Base-by-base conservation (phyloP, 1,140 invertebrate genomes). In the Rhizoglyphus robini region DNA sequence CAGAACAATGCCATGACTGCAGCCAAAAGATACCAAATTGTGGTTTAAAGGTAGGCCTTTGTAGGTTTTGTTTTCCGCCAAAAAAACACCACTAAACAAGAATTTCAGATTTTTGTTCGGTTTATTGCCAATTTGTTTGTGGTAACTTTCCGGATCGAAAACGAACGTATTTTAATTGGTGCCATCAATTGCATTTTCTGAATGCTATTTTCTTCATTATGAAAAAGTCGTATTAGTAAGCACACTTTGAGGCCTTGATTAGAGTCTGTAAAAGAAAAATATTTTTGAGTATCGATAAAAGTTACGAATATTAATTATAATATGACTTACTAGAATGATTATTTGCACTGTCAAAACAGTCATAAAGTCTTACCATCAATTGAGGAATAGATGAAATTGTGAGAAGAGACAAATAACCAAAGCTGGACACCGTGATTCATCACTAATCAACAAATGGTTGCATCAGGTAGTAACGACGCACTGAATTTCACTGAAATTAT, bases 11-110 rank as follows among this genome's bases (percentile, higher is more conserved):
- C n/a, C n/a, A n/a, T 93, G 71, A 87, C 91, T 0, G 90, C 90
- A 69, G 88, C 83, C 69, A 94, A 80, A 82, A n/a, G 77, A 71
- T n/a, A 94, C 81, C 34, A 91, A 77, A 70, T 84, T 0, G 87
- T 90, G 36, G 84, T 88, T n/a, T 80, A 81, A 68, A 86, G 80
- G 73, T 88, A 93, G 8, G 93, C 82, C 69, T 81, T 15, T 76
- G 69, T 73, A 91, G 93, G 0, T 78, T 80, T 0, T 80, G 75
- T 20, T 76, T n/a, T 30, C 63, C 77, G 47, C 82, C 82, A 76
- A 89, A 96, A n/a, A n/a, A 0, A 96, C 85, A 68, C 80, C 76
- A 76, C 95, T 90, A 77, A 94, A 96, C 1, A 83, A 82, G 80
- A 94, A 95, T 58, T 86, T 83, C 29, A 90, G 73, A 69, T 96